Evolutionary conservation across 2,797 vertebrate genomes (phyloP), one percentile per base, ranked within the genome.

Genomic region (Chromobotia macracanthus): DNA sequence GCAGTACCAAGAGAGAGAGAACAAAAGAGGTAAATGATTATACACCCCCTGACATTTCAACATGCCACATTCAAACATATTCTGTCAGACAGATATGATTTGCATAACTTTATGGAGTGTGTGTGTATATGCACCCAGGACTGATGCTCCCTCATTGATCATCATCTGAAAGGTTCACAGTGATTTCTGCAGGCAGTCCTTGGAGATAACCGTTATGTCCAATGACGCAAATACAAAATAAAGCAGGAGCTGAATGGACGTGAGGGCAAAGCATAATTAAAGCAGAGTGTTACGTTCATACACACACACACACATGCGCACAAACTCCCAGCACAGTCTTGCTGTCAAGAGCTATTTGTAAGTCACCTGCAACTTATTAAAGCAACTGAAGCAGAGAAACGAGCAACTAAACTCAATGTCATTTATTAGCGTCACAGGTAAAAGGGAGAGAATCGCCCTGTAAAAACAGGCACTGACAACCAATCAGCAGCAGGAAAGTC

Each of bases 61-160:
- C 80, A 51, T 2, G 35, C 31, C 51, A 25, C 72, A 86, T 72
- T 79, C 80, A 85, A 82, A 88, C 85, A 82, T 81, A 84, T 73
- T 79, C 79, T 86, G 65, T 74, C 5, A 2, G 55, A 58, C 19
- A 68, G 75, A 60, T 64, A 15, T 67, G 61, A 82, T 83, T 78
- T 82, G 74, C 83, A 84, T 82, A 71, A 5, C 67, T 78, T 16
- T 73, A 31, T 68, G 18, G 41, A 64, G 68, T 31, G 15, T 18
- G 48, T 68, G 64, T 35, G 35, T 19, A 41, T 41, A 38, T 18
- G 31, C 12, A 18, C 6, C 53, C 11, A 56, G n/a, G 41, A 50
- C 70, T 23, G 21, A 61, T 72, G 51, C 11, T 76, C 41, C 66
- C 50, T 8, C 72, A 77, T 60, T 51, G 68, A 81, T 77, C 60